Base-by-base conservation (phyloP, 2,888 invertebrate genomes). In the Norana najaformis region DNA sequence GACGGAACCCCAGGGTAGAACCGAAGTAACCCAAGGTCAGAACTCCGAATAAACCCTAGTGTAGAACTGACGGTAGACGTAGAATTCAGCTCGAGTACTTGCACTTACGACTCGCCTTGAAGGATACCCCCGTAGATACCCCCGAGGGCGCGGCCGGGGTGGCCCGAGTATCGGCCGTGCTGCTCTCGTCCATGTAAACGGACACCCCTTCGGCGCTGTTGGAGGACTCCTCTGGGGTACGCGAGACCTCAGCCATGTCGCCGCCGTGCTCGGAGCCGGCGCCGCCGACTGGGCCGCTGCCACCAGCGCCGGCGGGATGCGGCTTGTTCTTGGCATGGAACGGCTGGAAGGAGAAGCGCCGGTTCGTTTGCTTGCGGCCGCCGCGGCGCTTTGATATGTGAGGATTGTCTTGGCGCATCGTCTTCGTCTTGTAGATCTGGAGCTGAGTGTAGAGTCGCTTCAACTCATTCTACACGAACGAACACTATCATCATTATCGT, bases 381-480 rank as follows among this genome's bases (percentile, higher is more conserved):
- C 98, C 98, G 91, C 98, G 96, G 90, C 98, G 96, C 95, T 98
- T 98, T 93, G 97, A 97, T 95, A 98, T 98, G 96, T 98, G 98
- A 90, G 98, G 98, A 96, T 98, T 98, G 96, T 98, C 98, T 93
- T 97, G 96, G 92, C 98, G 96, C 95, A 98, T 96, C 38, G 97
- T 98, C 95, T 98, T 98, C 95, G 97, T 97, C 94, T 98, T 97
- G 94, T 98, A 96, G 93, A 98, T 96, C 95, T 98, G 98, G 93
- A 98, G 96, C 95, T 98, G 98, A 91, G 98, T 97, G 96, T 98
- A 98, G 92, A 98, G 96, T 93, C 97, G 96, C 93, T 96, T 96
- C 92, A 96, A 94, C 94, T 96, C 96, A 90, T 96, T 96, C 96
- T 96, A 94, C 34, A 93, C 93, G 83, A 90, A 36, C 35, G 37